Conservation (phyloP, 2,797 vertebrate species). For the Psittacula derbiana region DNA sequence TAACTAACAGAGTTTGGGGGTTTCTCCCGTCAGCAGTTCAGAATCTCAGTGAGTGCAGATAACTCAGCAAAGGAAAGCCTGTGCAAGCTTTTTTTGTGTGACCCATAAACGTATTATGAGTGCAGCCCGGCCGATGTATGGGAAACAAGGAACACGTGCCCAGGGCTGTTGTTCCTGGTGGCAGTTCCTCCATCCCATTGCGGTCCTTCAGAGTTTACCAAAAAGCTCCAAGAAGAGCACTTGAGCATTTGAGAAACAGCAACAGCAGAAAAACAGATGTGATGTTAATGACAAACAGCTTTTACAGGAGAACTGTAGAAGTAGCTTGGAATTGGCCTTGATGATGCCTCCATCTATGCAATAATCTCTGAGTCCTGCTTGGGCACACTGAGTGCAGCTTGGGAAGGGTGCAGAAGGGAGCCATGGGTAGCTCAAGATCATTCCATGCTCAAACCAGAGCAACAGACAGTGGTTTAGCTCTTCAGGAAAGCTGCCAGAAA, state of each 20-base stretch:
- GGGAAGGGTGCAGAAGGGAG: background rate
- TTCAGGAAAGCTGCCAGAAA: background rate
- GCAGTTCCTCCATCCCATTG: background rate
- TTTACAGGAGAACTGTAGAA: background rate
- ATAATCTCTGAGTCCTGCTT: background rate
- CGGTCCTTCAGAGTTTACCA: background rate
- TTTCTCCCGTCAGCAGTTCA: background rate
- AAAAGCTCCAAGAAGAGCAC: background rate
- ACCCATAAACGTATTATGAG: background rate
- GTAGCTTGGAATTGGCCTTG: conserved; percentile 7
- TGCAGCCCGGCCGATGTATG: background rate
- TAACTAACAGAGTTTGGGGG: background rate
- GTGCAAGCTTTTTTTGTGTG: background rate
- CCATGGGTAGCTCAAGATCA: background rate
- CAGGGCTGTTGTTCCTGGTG: background rate
- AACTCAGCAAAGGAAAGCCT: background rate
- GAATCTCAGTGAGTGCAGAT: background rate
- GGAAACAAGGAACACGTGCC: conserved; percentile 1
- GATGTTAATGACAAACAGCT: background rate
- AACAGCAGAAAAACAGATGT: background rate
- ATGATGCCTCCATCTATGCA: conserved; percentile 35
- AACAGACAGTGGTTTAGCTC: background rate
- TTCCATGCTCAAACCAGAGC: background rate
- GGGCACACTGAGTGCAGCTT: background rate
- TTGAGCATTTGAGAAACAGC: background rate